Base-by-base conservation (phyloP, 2,797 vertebrate species). In the Carcharodon carcharias region DNA sequence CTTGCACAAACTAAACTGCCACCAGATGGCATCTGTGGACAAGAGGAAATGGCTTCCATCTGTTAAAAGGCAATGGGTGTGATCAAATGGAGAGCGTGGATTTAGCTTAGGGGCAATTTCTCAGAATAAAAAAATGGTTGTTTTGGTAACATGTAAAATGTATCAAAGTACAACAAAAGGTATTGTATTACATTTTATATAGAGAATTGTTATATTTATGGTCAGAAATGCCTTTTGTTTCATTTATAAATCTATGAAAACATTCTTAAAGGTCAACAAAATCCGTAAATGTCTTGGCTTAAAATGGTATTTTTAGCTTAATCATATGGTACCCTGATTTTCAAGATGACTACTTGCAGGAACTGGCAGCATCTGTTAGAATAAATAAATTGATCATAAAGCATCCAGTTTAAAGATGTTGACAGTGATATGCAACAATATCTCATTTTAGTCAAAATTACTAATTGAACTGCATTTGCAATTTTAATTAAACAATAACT, bases 21-120 rank as follows among this genome's bases (percentile, higher is more conserved):
- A 95, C 69, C 54, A 95, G 94, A 77, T 95, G 94, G 94, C 65
- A 77, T 35, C 50, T 56, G 67, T 56, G 50, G 69, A 56, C 69
- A 95, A 71, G 94, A 63, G 45, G 65, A 95, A 69, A 45, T 71
- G 45, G 18, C 45, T 71, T 95, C 45, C 94, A 95, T 73, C 69
- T 56, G 50, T 95, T 56, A 11, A 18, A 67, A 93, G 63, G 63
- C n/a, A 67, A 93, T 93, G 91, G 61, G 63, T 21, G 31, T 61
- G 88, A 93, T 26, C 91, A 93, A 93, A 93, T 93, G 91, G n/a
- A 65, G 40, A 93, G n/a, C 63, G 26, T 93, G 63, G 91, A 31
- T 95, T 56, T 95, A 56, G 69, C 50, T 54, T 56, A 54, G 73
- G 50, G 94, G 69, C 31, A 56, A 6, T 95, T 95, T 40, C 23